Conservation (phyloP, 2,888 invertebrate genomes). For the Galerucella nymphaeae region DNA sequence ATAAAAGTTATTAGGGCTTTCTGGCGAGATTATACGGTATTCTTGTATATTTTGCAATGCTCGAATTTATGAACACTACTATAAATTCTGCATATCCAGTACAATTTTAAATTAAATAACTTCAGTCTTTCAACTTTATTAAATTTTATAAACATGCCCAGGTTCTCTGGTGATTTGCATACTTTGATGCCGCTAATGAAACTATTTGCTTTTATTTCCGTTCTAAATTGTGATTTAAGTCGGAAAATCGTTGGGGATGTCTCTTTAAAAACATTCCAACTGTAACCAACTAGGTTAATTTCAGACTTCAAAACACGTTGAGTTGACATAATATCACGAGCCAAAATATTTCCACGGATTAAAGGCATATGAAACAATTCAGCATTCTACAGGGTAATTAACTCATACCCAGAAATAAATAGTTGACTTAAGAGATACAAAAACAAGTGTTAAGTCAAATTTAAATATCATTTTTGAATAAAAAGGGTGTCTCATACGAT, state of each 20-base stretch:
- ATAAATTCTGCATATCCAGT: slow-evolving; percentile 16
- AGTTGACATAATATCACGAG: too few species aligned
- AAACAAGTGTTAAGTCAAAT: too few species aligned
- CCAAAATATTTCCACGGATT: too few species aligned
- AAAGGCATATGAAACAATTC: too few species aligned
- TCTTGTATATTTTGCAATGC: slow-evolving; percentile 23
- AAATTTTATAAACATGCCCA: slow-evolving; percentile 23
- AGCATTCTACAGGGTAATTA: too few species aligned
- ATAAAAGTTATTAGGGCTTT: slow-evolving; percentile 8
- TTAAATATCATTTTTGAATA: too few species aligned
- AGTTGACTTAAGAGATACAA: too few species aligned
- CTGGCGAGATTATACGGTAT: slow-evolving; percentile 21
- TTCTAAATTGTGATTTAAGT: not conserved
- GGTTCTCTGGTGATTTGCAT: slow-evolving; percentile 22
- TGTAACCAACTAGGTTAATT: not conserved
- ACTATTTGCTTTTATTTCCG: not conserved
- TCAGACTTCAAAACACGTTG: too few species aligned
- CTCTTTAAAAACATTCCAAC: not conserved
- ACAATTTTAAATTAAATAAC: slow-evolving; percentile 24
- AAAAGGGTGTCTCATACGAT: too few species aligned
- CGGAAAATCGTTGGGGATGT: not conserved
- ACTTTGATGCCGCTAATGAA: not conserved
- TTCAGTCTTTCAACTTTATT: slow-evolving; percentile 22
- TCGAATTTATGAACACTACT: slow-evolving; percentile 23
- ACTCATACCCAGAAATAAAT: too few species aligned